Conservation (phyloP, 2,113 vertebrate species). For the Nannobrachium achirus region DNA sequence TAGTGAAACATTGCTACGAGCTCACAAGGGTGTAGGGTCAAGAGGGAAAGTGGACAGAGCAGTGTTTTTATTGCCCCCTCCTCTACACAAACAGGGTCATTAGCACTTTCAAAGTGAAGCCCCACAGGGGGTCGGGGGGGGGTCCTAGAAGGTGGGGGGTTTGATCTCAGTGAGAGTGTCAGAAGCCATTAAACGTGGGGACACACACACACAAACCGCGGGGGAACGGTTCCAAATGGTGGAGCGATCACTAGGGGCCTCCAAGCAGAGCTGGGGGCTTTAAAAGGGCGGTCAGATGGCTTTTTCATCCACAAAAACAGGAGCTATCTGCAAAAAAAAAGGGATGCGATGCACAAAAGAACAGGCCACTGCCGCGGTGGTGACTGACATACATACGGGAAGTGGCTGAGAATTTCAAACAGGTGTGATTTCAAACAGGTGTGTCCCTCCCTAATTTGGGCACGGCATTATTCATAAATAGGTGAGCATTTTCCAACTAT, state of each 20-base stretch:
- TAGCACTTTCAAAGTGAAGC: constrained; percentile 70
- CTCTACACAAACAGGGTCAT: constrained; percentile 70
- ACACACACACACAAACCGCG: constrained; percentile 61
- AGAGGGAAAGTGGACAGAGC: too few species aligned
- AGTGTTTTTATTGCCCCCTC: constrained; percentile 12
- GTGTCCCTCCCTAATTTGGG: too few species aligned
- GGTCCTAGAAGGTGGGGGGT: constrained; percentile 28
- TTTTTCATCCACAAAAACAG: constrained; percentile 72
- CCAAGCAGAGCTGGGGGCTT: constrained; percentile 54
- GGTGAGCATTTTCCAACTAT: too few species aligned
- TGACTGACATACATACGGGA: constrained; percentile 60
- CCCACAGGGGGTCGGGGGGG: constrained; percentile 42
- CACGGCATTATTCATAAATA: too few species aligned
- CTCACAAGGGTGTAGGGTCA: too few species aligned
- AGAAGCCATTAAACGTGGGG: constrained; percentile 69
- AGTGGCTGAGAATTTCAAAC: constrained; percentile 29
- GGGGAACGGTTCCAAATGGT: constrained; percentile 75
- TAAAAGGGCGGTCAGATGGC: constrained; percentile 75
- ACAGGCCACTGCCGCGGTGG: constrained; percentile 56
- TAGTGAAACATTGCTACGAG: too few species aligned
- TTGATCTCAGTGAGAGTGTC: constrained; percentile 72
- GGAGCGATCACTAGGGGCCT: constrained; percentile 72
- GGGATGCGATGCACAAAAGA: constrained; percentile 60
- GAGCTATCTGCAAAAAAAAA: constrained; percentile 47
- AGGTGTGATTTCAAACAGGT: too few species aligned